Conservation (phyloP, 2,888 invertebrate genomes). For the Mechanitis mazaeus region DNA sequence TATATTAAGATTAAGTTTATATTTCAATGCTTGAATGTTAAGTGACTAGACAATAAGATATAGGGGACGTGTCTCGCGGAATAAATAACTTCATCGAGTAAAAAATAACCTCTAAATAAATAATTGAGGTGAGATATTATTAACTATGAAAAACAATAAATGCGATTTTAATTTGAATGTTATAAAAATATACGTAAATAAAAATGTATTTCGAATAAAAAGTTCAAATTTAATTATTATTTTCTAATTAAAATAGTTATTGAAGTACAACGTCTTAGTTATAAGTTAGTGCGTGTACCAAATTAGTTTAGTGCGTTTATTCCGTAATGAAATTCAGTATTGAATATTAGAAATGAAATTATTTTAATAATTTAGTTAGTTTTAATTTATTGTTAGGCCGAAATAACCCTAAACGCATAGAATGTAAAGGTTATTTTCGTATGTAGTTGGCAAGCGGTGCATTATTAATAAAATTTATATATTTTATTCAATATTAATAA, state of each 20-base stretch:
- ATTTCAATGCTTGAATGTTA: constrained; percentile 25
- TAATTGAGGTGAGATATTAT: neutral
- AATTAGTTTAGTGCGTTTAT: constrained; percentile 20
- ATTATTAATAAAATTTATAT: too few species aligned
- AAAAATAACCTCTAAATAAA: constrained; percentile 3
- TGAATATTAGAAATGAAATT: constrained; percentile 34
- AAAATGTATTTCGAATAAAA: too few species aligned
- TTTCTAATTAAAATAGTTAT: too few species aligned
- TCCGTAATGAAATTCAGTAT: constrained; percentile 34
- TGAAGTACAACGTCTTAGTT: constrained; percentile 9
- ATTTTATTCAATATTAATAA: too few species aligned
- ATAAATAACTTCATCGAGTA: constrained; percentile 3
- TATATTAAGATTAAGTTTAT: constrained; percentile 4
- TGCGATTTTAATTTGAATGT: too few species aligned
- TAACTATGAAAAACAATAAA: too few species aligned
- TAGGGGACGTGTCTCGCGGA: constrained; percentile 18
- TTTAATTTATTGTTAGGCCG: constrained; percentile 48
- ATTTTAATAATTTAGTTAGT: constrained; percentile 28
- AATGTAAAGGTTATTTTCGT: constrained; percentile 17
- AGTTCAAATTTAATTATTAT: too few species aligned
- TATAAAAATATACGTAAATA: too few species aligned
- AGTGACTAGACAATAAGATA: constrained; percentile 59
- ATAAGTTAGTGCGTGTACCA: constrained; percentile 9
- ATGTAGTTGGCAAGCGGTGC: constrained; percentile 16
- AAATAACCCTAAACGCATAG: constrained; percentile 56